phyloP scores from a whole-genome alignment of 92 coral and sea anemone genomes.

The Siderastrea radians region DNA sequence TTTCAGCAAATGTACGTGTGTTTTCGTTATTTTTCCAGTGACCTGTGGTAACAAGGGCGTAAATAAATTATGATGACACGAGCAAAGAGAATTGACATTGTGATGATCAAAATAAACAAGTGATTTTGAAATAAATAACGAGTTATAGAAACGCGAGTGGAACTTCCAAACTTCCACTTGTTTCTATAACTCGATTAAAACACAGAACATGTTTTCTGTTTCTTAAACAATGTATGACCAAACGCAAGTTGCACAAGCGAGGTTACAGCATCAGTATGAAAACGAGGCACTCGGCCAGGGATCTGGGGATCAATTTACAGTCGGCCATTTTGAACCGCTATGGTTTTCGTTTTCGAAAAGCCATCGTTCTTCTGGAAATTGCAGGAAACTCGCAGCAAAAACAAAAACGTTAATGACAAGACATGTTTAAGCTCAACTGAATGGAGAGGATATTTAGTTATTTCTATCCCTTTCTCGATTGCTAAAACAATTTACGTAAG shows the following conservation, averaged over 20 bases:
- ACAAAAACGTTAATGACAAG: conserved; percentile 3
- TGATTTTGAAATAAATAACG: no score
- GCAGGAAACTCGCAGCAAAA: conserved; percentile 17
- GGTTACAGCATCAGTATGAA: not conserved
- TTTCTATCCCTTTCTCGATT: not conserved
- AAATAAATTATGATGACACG: no score
- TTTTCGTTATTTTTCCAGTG: no score
- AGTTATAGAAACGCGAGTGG: not conserved
- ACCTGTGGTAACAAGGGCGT: no score
- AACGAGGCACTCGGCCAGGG: no score
- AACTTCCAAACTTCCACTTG: no score
- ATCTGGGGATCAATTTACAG: not conserved
- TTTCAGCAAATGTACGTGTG: no score
- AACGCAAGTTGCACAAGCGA: not conserved
- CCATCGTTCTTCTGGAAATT: conserved; percentile 25
- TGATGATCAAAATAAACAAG: no score
- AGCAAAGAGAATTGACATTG: no score
- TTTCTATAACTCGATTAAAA: no score
- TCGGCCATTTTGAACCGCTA: not conserved
- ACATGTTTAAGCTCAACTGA: not conserved
- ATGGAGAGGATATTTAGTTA: not conserved
- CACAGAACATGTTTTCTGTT: no score
- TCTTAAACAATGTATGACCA: not conserved
- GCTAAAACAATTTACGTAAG: not conserved
- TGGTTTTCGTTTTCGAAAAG: conserved; percentile 5